These are phyloP conservation scores for Trichogramma pretiosum DNA, from an alignment of 1,140 invertebrate species.

Conservation along the genomic window DNA sequence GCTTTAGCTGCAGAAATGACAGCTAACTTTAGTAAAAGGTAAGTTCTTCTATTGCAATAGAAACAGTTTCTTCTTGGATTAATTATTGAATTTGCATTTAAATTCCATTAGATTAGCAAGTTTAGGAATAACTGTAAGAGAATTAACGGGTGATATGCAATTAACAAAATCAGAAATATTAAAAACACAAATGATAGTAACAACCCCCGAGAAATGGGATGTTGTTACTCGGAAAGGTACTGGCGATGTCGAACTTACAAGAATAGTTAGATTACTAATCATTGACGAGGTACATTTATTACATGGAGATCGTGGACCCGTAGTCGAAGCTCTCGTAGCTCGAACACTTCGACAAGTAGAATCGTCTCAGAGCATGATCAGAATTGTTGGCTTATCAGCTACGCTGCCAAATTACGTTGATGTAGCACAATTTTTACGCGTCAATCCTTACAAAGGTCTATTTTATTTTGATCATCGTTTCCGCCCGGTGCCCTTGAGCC, in stretches of 20 bases:
- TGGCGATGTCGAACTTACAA: conserved; percentile 84
- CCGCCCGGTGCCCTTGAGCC: conserved; percentile 87
- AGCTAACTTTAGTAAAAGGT: conserved; percentile 77
- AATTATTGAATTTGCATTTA: not conserved
- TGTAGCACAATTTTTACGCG: conserved; percentile 87
- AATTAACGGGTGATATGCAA: conserved; percentile 98
- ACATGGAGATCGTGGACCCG: conserved; percentile 94
- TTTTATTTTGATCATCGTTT: conserved; percentile 98
- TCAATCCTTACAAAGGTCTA: conserved; percentile 85
- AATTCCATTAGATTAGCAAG: conserved; percentile 45
- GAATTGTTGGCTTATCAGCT: conserved; percentile 95
- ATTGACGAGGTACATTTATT: conserved; percentile 98
- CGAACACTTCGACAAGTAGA: conserved; percentile 86
- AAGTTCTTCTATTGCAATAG: not conserved
- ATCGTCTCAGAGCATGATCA: conserved; percentile 90
- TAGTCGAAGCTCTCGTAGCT: conserved; percentile 94
- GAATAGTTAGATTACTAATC: conserved; percentile 88
- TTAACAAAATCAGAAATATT: conserved; percentile 90
- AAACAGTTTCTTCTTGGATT: conserved; percentile 42
- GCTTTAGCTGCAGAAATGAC: conserved; percentile 98
- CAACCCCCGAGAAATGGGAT: conserved; percentile 99
- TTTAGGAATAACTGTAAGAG: conserved; percentile 76
- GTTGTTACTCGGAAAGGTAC: conserved; percentile 92
- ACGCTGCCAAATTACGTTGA: conserved; percentile 97
- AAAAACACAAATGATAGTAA: conserved; percentile 95